Conservation (phyloP, 2,888 invertebrate genomes). For the Campoplex nolae region DNA sequence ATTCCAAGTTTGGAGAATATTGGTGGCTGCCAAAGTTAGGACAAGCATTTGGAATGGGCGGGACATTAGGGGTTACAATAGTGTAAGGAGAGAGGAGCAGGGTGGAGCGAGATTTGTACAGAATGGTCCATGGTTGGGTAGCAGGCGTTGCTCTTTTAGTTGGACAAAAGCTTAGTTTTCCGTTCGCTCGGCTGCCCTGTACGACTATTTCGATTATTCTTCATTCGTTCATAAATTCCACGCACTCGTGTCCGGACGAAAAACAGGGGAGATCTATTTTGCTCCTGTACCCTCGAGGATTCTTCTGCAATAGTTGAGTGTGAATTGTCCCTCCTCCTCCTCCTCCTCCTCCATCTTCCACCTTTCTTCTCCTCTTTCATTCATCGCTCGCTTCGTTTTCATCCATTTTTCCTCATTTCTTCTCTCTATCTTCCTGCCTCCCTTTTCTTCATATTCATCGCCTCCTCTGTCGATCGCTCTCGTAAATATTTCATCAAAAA, state of each 20-base stretch:
- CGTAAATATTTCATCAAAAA: slow-evolving; percentile 17
- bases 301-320: slow-evolving; percentile 14
- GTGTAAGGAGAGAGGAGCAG: slow-evolving; percentile 35
- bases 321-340: background rate
- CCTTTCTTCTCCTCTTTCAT: background rate
- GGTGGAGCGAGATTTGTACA: slow-evolving; percentile 65
- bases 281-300: slow-evolving; percentile 53
- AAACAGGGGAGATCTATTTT: slow-evolving; percentile 33
- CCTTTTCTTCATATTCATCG: background rate
- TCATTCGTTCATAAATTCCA: slow-evolving; percentile 38
- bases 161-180: slow-evolving; percentile 55
- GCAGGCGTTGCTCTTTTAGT: slow-evolving; percentile 61
- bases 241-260: slow-evolving; percentile 1
- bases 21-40: background rate
- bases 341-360: background rate
- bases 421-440: background rate
- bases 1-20: background rate
- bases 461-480: background rate
- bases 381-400: background rate
- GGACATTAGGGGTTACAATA: slow-evolving; percentile 36
- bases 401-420: background rate
- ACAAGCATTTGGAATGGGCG: slow-evolving; percentile 55
- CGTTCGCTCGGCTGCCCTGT: slow-evolving; percentile 25
- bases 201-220: slow-evolving; percentile 7
- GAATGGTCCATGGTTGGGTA: slow-evolving; percentile 65